These are phyloP conservation scores for Eustalomyia histrio DNA, from an alignment of 2,888 invertebrate species.

Conservation along the genomic window DNA sequence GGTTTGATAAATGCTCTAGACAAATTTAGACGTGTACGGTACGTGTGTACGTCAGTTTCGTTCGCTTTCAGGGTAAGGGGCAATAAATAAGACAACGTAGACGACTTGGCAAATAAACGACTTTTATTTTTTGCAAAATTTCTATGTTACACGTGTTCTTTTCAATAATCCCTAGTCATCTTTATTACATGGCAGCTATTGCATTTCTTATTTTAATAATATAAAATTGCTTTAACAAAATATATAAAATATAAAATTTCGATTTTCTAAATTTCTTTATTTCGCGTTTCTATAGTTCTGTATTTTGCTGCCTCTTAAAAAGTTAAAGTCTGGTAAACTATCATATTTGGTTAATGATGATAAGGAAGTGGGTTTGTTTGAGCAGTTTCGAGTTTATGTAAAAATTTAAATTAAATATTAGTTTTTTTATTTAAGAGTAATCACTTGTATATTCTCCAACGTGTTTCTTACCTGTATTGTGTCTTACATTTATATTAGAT, in stretches of 20 bases:
- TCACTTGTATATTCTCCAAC: background rate
- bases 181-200: conserved; percentile 41
- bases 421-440: background rate
- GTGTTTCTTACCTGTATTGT: background rate
- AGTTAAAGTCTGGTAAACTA: background rate
- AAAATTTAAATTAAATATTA: background rate
- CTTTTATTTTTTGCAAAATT: conserved; percentile 35
- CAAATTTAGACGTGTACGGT: conserved; percentile 8
- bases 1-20: conserved; percentile 24
- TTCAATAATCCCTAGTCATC: conserved; percentile 43
- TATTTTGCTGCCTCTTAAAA: too few species aligned
- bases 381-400: too few species aligned
- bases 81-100: conserved; percentile 50
- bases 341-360: background rate
- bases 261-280: too few species aligned
- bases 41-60: conserved; percentile 16
- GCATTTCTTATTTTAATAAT: conserved; percentile 5
- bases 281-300: too few species aligned
- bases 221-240: background rate
- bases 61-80: conserved; percentile 50
- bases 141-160: conserved; percentile 60
- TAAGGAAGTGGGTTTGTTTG: background rate
- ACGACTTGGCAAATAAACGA: conserved; percentile 53
- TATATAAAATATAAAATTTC: background rate
- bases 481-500: background rate